Base-by-base conservation (phyloP, 2,797 vertebrate genomes). In the Scleropages formosus region DNA sequence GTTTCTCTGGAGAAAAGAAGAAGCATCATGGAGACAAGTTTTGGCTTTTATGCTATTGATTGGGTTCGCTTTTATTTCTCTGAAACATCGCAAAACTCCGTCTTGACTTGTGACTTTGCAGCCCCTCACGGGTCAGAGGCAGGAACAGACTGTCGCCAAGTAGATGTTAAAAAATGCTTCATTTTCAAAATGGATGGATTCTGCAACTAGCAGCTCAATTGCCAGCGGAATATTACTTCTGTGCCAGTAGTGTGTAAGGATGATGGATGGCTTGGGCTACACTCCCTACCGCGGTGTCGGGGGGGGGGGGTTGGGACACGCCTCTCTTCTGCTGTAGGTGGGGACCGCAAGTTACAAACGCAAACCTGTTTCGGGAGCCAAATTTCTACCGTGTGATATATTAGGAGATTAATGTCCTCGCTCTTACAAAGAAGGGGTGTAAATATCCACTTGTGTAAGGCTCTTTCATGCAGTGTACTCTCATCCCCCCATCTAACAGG, bases 361-460 rank as follows among this genome's bases (percentile, higher is more conserved):
- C 67, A 56, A 56, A 70, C 49, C 68, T 70, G 47, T 70, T 70
- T 49, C 11, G 68, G 13, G 49, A 56, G 49, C 47, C 68, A 70
- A 24, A 70, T 56, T 70, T 70, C 49, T 22, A n/a, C 24, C 18
- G 49, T 56, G 68, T 53, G 27, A 56, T 31, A 4, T 47, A 56
- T 27, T 31, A 56, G 53, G 24, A 70, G 68, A 70, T 70, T 70
- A 56, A 70, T 70, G 47, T 53, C 27, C 47, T 49, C 49, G 46
- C 20, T 70, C 24, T 51, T 70, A 70, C 26, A 31, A 39, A 39
- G 2, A 31, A 56, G 47, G 47, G 4, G 18, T 46, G 53, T 70
- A 46, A 49, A 70, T 70, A 53, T 70, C 26, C 44, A 51, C 69
- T n/a, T 11, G 2, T 0, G n/a, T n/a, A 26, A 49, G 68, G 27